A percentile compares a stretch with the other conserved stretches of the same genome.
Evolutionary conservation across 2,797 vertebrate genomes (phyloP).

Genomic region (Sebastes matsubarae): DNA sequence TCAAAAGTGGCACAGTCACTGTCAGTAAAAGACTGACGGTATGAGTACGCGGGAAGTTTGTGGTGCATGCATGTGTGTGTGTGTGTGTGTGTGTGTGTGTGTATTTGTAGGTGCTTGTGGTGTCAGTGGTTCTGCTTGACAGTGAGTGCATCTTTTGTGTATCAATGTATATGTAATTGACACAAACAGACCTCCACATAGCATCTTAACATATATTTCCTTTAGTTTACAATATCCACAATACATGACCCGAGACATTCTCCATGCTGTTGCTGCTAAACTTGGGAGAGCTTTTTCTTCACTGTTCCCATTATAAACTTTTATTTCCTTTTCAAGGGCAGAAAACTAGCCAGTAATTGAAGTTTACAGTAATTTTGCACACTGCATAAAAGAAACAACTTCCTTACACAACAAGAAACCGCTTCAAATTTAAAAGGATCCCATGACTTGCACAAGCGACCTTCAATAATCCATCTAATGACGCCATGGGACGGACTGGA

Average conservation of each 20-base stretch:
- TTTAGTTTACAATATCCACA: neutral
- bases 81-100: neutral
- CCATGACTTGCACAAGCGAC: slow-evolving; percentile 29
- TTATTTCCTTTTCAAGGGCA: neutral
- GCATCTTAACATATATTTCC: neutral
- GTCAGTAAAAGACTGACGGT: slow-evolving; percentile 66
- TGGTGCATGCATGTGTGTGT: slow-evolving; percentile 23
- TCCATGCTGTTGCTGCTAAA: neutral
- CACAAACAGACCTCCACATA: neutral
- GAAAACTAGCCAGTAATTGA: neutral
- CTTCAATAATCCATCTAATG: slow-evolving; percentile 14
- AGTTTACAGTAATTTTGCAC: neutral
- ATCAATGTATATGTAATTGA: neutral
- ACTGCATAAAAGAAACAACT: neutral
- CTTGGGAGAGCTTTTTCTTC: neutral
- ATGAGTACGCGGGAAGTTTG: slow-evolving; percentile 69
- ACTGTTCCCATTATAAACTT: neutral
- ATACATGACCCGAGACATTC: neutral
- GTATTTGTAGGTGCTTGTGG: slow-evolving; percentile 40
- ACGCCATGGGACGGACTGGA: neutral
- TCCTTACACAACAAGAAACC: neutral
- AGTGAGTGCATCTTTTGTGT: slow-evolving; percentile 7
- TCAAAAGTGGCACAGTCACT: slow-evolving; percentile 70
- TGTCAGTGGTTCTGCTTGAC: slow-evolving; percentile 33
- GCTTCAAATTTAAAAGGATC: slow-evolving; percentile 6